Conservation (phyloP, 2,888 invertebrate species). For the Sialis lutaria region DNA sequence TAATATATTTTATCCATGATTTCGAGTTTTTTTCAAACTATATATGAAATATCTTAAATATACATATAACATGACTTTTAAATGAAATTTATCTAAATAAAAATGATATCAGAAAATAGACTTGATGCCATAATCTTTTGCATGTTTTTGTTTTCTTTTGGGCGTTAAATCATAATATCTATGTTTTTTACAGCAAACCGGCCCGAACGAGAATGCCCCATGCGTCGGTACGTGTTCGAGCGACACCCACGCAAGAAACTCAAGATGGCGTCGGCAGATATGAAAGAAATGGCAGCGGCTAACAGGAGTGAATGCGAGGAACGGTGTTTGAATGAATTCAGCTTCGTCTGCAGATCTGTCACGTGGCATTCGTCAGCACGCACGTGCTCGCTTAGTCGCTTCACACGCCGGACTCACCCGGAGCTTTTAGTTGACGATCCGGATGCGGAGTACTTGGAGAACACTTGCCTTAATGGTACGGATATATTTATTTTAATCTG, state of each 20-base stretch:
- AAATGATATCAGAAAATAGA: too few species aligned
- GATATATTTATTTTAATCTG: too few species aligned
- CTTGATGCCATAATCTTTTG: too few species aligned
- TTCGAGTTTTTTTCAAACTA: too few species aligned
- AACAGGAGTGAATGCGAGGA: slow-evolving; percentile 84
- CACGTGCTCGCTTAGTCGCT: slow-evolving; percentile 64
- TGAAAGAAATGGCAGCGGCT: slow-evolving; percentile 70
- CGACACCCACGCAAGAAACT: slow-evolving; percentile 70
- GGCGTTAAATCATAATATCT: too few species aligned
- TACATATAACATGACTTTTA: too few species aligned
- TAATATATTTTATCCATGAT: too few species aligned
- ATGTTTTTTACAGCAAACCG: slow-evolving; percentile 43
- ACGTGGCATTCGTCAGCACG: slow-evolving; percentile 63
- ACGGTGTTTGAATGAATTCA: slow-evolving; percentile 75
- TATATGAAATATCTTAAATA: too few species aligned
- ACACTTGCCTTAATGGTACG: slow-evolving; percentile 72
- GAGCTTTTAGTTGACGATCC: slow-evolving; percentile 71
- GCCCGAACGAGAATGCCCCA: slow-evolving; percentile 77
- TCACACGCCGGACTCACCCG: slow-evolving; percentile 73
- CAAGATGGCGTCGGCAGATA: slow-evolving; percentile 61
- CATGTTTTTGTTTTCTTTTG: too few species aligned
- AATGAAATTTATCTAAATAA: too few species aligned
- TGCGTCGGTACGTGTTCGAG: slow-evolving; percentile 75
- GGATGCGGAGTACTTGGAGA: slow-evolving; percentile 78
- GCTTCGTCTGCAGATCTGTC: slow-evolving; percentile 75